Percentiles rank a stretch among this genome's conserved stretches.
Evolutionary conservation across 1,140 invertebrate genomes (phyloP).

Genomic region (Diorhabda elongata): DNA sequence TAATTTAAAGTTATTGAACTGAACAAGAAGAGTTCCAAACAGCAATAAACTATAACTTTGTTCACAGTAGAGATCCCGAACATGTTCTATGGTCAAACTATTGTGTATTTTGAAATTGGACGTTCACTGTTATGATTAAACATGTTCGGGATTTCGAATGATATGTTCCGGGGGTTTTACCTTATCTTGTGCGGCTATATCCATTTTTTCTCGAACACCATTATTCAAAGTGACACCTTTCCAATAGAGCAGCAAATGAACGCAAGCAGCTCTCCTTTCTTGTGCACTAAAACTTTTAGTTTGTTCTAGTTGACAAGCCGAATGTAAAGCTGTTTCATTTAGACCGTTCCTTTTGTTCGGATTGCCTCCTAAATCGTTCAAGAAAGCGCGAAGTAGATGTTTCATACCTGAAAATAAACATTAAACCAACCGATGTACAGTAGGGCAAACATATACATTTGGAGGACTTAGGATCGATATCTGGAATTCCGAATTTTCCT

Average conservation of each 20-base stretch:
- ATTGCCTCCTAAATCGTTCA: slow-evolving; percentile 63
- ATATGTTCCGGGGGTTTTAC: slow-evolving; percentile 41
- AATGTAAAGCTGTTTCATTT: slow-evolving; percentile 64
- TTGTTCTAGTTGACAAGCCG: slow-evolving; percentile 56
- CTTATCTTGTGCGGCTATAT: slow-evolving; percentile 58
- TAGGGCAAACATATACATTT: no score
- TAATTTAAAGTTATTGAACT: no score
- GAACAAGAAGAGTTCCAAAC: no score
- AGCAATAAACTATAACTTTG: no score
- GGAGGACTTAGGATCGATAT: no score
- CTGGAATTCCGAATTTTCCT: no score
- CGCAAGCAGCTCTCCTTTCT: slow-evolving; percentile 58
- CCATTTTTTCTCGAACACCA: slow-evolving; percentile 56
- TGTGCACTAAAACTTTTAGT: slow-evolving; percentile 55
- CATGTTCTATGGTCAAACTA: no score
- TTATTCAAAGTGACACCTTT: slow-evolving; percentile 52
- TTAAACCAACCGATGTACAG: neutral
- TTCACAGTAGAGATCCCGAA: no score
- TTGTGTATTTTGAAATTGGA: no score
- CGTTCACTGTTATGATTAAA: no score
- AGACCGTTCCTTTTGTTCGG: slow-evolving; percentile 65
- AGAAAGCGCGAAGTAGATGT: slow-evolving; percentile 61
- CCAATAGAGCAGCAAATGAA: slow-evolving; percentile 62
- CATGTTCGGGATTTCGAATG: no score
- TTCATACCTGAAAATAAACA: slow-evolving; percentile 48